Evolutionary conservation across 2,113 vertebrate species (phyloP), one percentile per base, ranked within the genome.

Genomic region (Zingel zingel): DNA sequence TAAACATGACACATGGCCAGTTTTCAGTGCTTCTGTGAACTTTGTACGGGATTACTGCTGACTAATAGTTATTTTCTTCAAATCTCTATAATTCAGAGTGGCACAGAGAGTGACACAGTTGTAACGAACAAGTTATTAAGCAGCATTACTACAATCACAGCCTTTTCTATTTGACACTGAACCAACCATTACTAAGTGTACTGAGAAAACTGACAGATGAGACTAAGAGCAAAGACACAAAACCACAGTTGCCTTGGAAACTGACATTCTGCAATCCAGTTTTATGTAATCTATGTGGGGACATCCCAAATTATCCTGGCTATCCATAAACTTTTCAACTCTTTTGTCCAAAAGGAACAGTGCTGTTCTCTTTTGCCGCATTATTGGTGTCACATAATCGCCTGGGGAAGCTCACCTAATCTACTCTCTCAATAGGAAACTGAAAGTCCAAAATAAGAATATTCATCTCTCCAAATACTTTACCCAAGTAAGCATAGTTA

Each of bases 161-260:
- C 45, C 57, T 65, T 78, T 66, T 66, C 25, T 45, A 79, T 74
- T 68, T 58, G 68, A 69, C 80, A 83, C 76, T 56, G 58, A 68
- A 72, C 74, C 62, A 67, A 71, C 30, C 39, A 67, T 75, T 50
- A 67, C 76, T 16, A 36, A 81, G 59, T 47, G 58, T 66, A 57
- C 65, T 61, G 62, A 33, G 81, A 79, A 69, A 87, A 77, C 53
- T 68, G 61, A 88, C 72, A 48, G 82, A 82, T 63, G 59, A 82
- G 76, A 86, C 88, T 65, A 45, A 83, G 48, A 79, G 63, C 68
- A 88, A 86, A 81, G 62, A 87, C 71, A 82, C 65, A 78, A 88
- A 86, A 86, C 81, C 21, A 77, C 81, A 76, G 90, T 93, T 91
- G 88, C 91, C 91, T 85, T 88, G 92, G 92, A 86, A 91, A 93